phyloP scores from a whole-genome alignment of 2,888 invertebrate species.

The Sipha maydis region DNA sequence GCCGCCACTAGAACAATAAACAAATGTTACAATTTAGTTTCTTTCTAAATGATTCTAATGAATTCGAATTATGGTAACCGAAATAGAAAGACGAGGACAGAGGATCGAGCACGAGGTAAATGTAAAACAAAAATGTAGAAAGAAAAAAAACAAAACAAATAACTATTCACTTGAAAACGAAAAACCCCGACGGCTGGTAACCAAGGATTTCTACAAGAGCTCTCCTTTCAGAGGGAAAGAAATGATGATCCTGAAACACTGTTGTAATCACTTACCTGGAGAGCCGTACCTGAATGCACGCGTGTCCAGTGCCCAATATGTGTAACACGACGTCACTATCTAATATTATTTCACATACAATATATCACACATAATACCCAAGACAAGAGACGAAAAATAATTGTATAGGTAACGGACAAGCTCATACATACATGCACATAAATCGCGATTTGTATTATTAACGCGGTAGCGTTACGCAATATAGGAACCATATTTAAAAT shows the following conservation, averaged over 20 bases:
- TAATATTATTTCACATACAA: not conserved
- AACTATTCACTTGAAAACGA: conserved; percentile 1
- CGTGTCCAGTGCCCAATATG: not conserved
- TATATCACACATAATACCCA: too few species aligned
- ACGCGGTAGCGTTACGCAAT: not conserved
- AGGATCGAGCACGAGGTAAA: not conserved
- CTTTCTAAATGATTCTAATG: not conserved
- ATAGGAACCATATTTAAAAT: not conserved
- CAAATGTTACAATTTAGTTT: conserved; percentile 41
- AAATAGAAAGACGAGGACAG: not conserved
- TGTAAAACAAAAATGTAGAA: not conserved
- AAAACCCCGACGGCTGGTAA: conserved; percentile 56
- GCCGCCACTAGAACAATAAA: conserved; percentile 76
- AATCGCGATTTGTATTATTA: not conserved
- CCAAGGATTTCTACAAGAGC: conserved; percentile 63
- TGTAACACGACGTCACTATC: not conserved
- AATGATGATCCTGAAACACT: not conserved
- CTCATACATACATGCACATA: conserved; percentile 9
- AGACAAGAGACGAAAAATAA: too few species aligned
- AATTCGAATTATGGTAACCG: not conserved
- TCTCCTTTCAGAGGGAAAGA: not conserved
- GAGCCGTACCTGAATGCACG: not conserved
- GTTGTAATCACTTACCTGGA: conserved; percentile 35
- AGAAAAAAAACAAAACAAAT: not conserved
- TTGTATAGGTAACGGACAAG: not conserved